Base-by-base conservation (phyloP, 2,113 vertebrate species). In the Geothlypis trichas region DNA sequence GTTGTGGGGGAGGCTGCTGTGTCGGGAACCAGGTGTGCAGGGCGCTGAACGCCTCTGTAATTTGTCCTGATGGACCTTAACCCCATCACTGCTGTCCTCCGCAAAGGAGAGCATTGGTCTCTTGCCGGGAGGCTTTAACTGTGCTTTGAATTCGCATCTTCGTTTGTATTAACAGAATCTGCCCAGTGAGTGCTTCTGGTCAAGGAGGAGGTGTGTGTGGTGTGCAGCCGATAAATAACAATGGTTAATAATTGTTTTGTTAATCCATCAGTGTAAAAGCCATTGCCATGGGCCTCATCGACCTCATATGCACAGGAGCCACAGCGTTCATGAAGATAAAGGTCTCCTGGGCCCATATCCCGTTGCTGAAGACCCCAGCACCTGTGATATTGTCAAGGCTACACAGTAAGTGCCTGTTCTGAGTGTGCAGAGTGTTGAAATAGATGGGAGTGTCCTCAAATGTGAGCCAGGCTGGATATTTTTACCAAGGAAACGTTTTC, bases 331-430 rank as follows among this genome's bases (percentile, higher is more conserved):
- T 9, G 93, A 92, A 71, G 93, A 93, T 42, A 77, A 98, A 89
- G 98, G 97, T 26, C 89, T 98, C 22, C 97, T 98, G 7, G 98
- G 98, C 89, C 97, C 97, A 3, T 90, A 98, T n/a, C 97, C 98
- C 0, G 81, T 97, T 59, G 87, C 97, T 90, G 99, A 99, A 41
- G 99, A 99, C 89, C 98, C 98, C 84, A 97, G 98, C 97, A 99
- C 97, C 87, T 99, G 98, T 97, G 99, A 99, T 96, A 99, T 99
- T 15, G 97, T 99, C 28, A 99, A 99, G 96, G 99, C 99, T 46
- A 98, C 99, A 4, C 99, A 99, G 99, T 99, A 96, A 98, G 99
- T 98, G 4, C 7, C 2, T 7, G 37, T 21, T 73, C 42, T 39
- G 11, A 30, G 5, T 7, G 9, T 71, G 18, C n/a, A 15, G 3